Conservation (phyloP, 2,797 vertebrate genomes). For the Aviceda leuphotes region DNA sequence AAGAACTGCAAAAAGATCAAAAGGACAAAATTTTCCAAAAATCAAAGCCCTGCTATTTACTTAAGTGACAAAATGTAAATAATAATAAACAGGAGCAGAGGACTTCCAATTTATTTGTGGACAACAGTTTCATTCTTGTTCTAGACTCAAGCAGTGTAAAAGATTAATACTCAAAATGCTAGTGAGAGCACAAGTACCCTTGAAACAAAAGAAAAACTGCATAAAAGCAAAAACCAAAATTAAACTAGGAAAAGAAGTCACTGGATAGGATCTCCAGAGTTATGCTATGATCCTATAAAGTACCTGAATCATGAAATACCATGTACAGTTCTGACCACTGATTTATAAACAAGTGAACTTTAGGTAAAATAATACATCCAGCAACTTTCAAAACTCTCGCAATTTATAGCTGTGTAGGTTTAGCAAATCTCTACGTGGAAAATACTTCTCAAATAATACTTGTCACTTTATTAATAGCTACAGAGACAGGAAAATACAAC, state of each 20-base stretch:
- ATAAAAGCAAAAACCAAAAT: neutral
- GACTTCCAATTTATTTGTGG: neutral
- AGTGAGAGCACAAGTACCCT: neutral
- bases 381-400: neutral
- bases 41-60: neutral
- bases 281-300: neutral
- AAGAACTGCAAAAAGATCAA: neutral
- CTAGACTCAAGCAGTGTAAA: neutral
- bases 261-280: neutral
- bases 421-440: neutral
- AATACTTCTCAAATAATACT: neutral
- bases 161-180: neutral
- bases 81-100: neutral
- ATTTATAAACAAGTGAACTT: neutral
- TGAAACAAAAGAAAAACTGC: neutral
- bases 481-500: neutral
- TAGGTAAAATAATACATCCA: neutral
- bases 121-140: neutral
- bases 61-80: neutral
- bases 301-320: neutral
- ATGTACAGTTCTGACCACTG: neutral
- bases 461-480: constrained; percentile 1
- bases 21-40: neutral
- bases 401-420: neutral
- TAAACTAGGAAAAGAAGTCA: neutral